These are phyloP conservation scores for Salvelinus fontinalis DNA, from an alignment of 2,113 vertebrate species.

Conservation along the genomic window DNA sequence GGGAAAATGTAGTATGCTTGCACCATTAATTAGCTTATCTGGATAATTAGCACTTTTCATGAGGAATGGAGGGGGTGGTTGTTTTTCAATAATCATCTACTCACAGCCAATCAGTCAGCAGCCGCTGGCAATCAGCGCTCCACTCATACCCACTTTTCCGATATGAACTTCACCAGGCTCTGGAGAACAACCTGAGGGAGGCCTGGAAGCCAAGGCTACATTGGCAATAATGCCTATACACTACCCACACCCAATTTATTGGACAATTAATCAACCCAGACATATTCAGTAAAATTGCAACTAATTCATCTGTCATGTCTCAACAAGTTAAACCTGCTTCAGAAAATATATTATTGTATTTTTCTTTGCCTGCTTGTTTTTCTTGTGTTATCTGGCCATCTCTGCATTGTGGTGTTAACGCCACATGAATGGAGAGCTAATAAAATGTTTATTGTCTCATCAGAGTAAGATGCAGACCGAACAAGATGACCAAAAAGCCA, in stretches of 20 bases:
- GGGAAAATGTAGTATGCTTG: too few relatives aligned
- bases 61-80: too few relatives aligned
- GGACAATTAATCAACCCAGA: background rate
- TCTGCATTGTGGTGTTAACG: background rate
- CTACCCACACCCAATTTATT: background rate
- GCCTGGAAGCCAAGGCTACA: too few relatives aligned
- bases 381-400: background rate
- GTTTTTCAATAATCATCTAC: too few relatives aligned
- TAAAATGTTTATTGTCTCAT: conserved; percentile 35
- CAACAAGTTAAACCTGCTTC: conserved; percentile 15
- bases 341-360: conserved; percentile 13
- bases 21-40: too few relatives aligned
- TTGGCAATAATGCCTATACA: too few relatives aligned
- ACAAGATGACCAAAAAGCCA: conserved; percentile 85
- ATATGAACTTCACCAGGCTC: too few relatives aligned
- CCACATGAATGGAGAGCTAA: background rate
- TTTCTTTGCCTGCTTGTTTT: background rate
- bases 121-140: too few relatives aligned
- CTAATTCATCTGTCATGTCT: conserved; percentile 33
- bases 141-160: too few relatives aligned
- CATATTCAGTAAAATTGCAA: background rate
- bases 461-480: conserved; percentile 98
- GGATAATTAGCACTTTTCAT: too few relatives aligned
- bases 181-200: too few relatives aligned
- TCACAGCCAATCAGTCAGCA: too few relatives aligned